phyloP scores from a whole-genome alignment of 2,797 vertebrate genomes.

The Euphonia xanthogaster region DNA sequence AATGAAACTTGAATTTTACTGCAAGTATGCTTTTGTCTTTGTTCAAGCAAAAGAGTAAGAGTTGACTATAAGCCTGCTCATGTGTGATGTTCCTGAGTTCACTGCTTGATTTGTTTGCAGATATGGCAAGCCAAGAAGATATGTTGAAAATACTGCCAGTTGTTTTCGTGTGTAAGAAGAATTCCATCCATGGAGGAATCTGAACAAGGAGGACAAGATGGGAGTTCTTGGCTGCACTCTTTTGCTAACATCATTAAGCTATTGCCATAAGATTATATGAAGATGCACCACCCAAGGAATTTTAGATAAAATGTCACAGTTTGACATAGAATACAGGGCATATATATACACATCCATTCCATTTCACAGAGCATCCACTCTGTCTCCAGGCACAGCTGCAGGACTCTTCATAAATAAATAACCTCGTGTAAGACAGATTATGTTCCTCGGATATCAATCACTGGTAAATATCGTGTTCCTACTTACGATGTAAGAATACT shows the following conservation, averaged over 20 bases:
- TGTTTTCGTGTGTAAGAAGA: neutral
- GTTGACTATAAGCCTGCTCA: neutral
- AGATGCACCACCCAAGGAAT: neutral
- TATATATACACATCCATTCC: neutral
- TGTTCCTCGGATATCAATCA: constrained; percentile 43
- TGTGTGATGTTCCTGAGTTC: neutral
- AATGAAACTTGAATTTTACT: neutral
- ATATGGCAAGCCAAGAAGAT: fast-evolving
- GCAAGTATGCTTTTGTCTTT: neutral
- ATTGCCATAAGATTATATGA: neutral
- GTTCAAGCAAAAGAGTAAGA: neutral
- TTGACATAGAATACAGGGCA: neutral
- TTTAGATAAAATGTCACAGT: neutral
- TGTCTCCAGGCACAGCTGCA: constrained; percentile 38
- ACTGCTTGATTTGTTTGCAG: neutral
- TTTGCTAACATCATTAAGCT: neutral
- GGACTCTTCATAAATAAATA: constrained; percentile 58
- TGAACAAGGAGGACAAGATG: neutral
- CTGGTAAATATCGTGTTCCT: constrained; percentile 35
- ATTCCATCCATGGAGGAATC: neutral
- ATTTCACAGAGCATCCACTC: neutral
- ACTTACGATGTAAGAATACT: constrained; percentile 23
- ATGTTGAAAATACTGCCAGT: neutral
- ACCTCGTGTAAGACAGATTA: constrained; percentile 43
- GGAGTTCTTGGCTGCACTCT: neutral